Evolutionary conservation across 2,113 vertebrate species (phyloP).

Genomic region (Gadus chalcogrammus): DNA sequence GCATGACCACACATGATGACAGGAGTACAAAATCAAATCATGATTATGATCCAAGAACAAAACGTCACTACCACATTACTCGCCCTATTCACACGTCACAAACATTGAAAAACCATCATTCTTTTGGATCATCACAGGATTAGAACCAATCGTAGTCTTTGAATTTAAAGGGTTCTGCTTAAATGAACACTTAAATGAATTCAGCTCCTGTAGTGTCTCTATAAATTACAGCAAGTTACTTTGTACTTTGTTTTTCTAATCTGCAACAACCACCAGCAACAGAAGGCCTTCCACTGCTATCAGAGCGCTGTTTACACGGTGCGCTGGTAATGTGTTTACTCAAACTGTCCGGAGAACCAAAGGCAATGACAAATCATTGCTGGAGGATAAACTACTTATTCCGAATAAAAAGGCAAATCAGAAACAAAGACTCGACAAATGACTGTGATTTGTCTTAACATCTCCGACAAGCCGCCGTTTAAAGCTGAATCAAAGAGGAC

Average conservation of each 20-base stretch:
- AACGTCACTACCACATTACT: too few species aligned
- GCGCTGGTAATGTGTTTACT: conserved; percentile 56
- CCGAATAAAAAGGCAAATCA: conserved; percentile 40
- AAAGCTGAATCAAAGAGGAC: conserved; percentile 23
- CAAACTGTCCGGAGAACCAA: conserved; percentile 45
- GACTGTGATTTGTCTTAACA: conserved; percentile 1
- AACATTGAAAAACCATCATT: too few species aligned
- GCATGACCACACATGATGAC: conserved; percentile 18
- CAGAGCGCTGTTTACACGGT: conserved; percentile 50
- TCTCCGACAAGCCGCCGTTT: conserved; percentile 22
- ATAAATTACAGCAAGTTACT: background rate
- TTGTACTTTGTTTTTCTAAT: background rate
- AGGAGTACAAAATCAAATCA: conserved; percentile 10
- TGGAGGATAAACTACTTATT: conserved; percentile 49
- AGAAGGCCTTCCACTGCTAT: conserved; percentile 35
- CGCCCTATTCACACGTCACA: too few species aligned
- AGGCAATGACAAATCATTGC: conserved; percentile 48
- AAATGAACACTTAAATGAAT: too few species aligned
- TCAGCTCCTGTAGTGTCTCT: too few species aligned
- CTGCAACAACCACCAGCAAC: conserved; percentile 37
- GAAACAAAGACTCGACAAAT: conserved; percentile 27
- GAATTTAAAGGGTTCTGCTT: too few species aligned
- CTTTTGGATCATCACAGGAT: too few species aligned
- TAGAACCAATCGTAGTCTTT: too few species aligned
- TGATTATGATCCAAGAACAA: too few species aligned